phyloP scores from a whole-genome alignment of 2,113 vertebrate species.

The Gallinago paraguaiae region DNA sequence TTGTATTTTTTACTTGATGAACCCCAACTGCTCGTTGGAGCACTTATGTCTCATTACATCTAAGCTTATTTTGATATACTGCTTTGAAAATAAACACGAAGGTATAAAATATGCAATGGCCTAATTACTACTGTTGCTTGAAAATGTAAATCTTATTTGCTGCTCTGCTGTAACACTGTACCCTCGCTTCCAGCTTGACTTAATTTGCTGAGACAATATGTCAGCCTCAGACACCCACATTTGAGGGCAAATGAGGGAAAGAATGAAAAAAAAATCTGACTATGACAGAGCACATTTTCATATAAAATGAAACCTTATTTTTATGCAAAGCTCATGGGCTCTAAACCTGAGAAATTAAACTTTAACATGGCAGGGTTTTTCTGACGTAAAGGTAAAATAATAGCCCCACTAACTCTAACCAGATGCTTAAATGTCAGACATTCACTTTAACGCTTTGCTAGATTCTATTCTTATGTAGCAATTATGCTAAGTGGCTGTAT shows the following conservation, averaged over 20 bases:
- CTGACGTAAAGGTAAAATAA: constrained; percentile 32
- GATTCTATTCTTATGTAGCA: constrained; percentile 7
- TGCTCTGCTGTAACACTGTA: neutral
- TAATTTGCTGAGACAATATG: constrained; percentile 63
- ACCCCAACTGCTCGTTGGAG: neutral
- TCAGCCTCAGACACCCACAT: constrained; percentile 49
- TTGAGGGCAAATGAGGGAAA: constrained; percentile 45
- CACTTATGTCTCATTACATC: neutral
- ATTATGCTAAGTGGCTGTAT: constrained; percentile 11
- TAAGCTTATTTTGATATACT: neutral
- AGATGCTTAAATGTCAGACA: constrained; percentile 51
- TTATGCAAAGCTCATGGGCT: constrained; percentile 3
- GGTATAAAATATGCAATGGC: constrained; percentile 32
- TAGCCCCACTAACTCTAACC: constrained; percentile 24
- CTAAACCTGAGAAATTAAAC: constrained; percentile 15
- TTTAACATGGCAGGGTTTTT: neutral
- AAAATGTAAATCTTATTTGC: constrained; percentile 44
- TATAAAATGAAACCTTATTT: constrained; percentile 16
- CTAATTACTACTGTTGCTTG: constrained; percentile 38
- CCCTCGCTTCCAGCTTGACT: constrained; percentile 40
- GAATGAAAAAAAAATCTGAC: neutral
- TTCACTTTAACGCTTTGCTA: constrained; percentile 15
- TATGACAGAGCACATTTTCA: constrained; percentile 41
- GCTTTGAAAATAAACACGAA: constrained; percentile 41
- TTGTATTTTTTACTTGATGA: constrained; percentile 28